Base-by-base conservation (phyloP, 2,888 invertebrate species). In the Spatulosminthurus flaviceps region DNA sequence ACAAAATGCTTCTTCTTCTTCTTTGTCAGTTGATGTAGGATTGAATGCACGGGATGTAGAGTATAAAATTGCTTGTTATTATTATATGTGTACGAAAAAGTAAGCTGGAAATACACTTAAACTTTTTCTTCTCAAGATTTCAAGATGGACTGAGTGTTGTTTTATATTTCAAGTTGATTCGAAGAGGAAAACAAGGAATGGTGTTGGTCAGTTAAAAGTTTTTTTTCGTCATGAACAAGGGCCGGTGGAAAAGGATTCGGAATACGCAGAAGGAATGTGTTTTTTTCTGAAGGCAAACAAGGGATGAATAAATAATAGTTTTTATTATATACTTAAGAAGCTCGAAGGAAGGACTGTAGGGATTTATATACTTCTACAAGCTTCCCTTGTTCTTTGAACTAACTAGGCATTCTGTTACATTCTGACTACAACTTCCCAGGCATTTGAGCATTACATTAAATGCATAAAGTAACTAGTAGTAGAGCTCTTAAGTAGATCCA, bases 191-290 rank as follows among this genome's bases (percentile, higher is more conserved):
- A 34, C 34, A 34, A 34, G 34, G 34, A 9, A 24, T 73, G 73
- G 29, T 73, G 72, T n/a, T 72, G 73, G 73, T 73, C 73, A 73
- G 73, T 73, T 60, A 73, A 73, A 21, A 26, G 19, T 73, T 73
- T 60, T 72, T 72, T 51, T 71, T 70, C 34, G n/a, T 34, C 9
- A 9, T 16, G 34, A 1, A 4, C 22, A 2, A 42, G 21, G 24
- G 26, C 41, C 19, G 51, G 13, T 24, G 61, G 60, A 73, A 34
- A 7, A 34, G 34, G 34, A 34, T 34, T 34, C 34, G 34, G 34
- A 34, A 34, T 34, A 34, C 9, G 34, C 9, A 7, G n/a, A 29
- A 73, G 73, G 73, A 73, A 73, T 73, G 0, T 61, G 11, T 73
- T 61, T 73, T 73, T 73, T 73, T 61, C 61, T 60, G 61, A 61